Evolutionary conservation across 2,797 vertebrate genomes (phyloP).

Genomic region (Sebastes kiyomatsui): DNA sequence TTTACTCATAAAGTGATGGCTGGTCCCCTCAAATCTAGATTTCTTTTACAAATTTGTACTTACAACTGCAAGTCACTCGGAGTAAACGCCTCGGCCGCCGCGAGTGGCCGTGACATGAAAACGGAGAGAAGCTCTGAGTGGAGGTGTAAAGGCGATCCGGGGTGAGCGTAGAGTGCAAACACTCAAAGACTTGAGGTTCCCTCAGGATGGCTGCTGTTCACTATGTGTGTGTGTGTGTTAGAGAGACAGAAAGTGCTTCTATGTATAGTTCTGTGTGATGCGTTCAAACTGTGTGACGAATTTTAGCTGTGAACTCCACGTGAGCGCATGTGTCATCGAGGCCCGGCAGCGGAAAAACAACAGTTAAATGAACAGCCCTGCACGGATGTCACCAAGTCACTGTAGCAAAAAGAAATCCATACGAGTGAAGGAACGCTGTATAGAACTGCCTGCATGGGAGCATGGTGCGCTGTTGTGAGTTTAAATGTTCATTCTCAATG

Average conservation of each 20-base stretch:
- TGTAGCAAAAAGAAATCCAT: slow-evolving; percentile 18
- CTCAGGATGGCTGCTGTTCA: background rate
- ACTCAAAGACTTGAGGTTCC: slow-evolving; percentile 2
- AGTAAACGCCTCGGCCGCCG: slow-evolving; percentile 13
- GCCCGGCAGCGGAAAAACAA: slow-evolving; percentile 2
- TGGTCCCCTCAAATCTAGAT: slow-evolving; percentile 12
- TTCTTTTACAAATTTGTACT: slow-evolving; percentile 2
- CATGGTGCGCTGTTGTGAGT: slow-evolving; percentile 5
- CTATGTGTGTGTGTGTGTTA: background rate
- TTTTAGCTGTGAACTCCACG: slow-evolving; percentile 5
- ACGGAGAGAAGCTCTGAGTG: slow-evolving; percentile 15
- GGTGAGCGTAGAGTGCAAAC: slow-evolving; percentile 8
- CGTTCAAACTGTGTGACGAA: background rate
- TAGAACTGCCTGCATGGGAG: background rate
- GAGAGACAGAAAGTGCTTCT: background rate
- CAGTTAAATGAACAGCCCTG: slow-evolving; percentile 32
- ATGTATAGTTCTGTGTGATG: background rate
- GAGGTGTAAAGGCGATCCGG: slow-evolving; percentile 28
- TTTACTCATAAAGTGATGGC: background rate
- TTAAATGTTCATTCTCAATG: slow-evolving; percentile 43
- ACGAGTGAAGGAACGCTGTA: slow-evolving; percentile 14
- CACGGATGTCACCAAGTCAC: background rate
- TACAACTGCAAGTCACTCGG: background rate
- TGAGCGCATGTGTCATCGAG: background rate
- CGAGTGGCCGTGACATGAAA: slow-evolving; percentile 13